These are phyloP conservation scores for Orchesellides sinensis DNA, from an alignment of 2,888 invertebrate species.

Conservation along the genomic window DNA sequence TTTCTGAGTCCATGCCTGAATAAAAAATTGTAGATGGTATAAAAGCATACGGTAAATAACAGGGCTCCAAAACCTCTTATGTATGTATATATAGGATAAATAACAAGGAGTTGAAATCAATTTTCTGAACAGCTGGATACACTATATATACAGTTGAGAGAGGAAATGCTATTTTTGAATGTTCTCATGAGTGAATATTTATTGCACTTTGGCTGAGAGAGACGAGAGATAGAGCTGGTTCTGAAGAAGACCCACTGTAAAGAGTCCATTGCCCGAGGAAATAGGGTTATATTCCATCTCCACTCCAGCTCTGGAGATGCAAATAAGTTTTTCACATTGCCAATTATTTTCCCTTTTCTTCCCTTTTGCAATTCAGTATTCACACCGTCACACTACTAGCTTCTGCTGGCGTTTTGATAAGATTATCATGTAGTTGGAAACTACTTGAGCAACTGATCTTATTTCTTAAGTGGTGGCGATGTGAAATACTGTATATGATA, in stretches of 20 bases:
- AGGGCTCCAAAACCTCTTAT: too few relatives aligned
- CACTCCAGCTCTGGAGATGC: background rate
- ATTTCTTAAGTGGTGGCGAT: too few relatives aligned
- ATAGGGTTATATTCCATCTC: slow-evolving; percentile 34
- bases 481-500: too few relatives aligned
- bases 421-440: slow-evolving; percentile 33
- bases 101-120: slow-evolving; percentile 37
- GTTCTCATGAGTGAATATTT: slow-evolving; percentile 45
- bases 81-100: too few relatives aligned
- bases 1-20: background rate
- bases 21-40: background rate
- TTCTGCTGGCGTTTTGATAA: slow-evolving; percentile 22
- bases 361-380: background rate
- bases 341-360: slow-evolving; percentile 33
- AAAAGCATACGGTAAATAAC: too few relatives aligned
- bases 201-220: slow-evolving; percentile 43
- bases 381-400: background rate
- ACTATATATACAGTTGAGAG: slow-evolving; percentile 5
- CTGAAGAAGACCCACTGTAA: slow-evolving; percentile 17
- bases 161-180: slow-evolving; percentile 42
- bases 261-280: slow-evolving; percentile 40
- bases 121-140: slow-evolving; percentile 54
- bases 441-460: too few relatives aligned
- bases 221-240: background rate
- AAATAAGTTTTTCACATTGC: slow-evolving; percentile 30